Conservation (phyloP, 2,797 vertebrate species). For the Botia kubotai region DNA sequence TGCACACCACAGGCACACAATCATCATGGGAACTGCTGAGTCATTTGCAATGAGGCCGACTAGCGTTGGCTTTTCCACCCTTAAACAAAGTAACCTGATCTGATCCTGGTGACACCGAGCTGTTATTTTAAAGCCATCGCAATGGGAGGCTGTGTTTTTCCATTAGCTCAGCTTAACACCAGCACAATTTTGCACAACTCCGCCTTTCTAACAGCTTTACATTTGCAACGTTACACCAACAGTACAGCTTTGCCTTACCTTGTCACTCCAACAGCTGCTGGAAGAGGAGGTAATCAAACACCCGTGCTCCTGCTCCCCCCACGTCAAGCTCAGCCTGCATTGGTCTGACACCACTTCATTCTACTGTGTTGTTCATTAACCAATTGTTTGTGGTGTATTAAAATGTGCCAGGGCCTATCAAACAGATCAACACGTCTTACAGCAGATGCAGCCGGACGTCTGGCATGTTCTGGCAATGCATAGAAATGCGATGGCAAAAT, state of each 20-base stretch:
- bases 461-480: not conserved
- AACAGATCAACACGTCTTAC: not conserved
- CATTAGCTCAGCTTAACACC: slow-evolving; percentile 24
- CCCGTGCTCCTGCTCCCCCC: slow-evolving; percentile 13
- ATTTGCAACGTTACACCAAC: slow-evolving; percentile 41
- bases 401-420: not conserved
- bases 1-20: not conserved
- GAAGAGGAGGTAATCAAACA: slow-evolving; percentile 35
- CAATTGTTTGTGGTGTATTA: not conserved
- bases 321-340: slow-evolving; percentile 17
- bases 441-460: slow-evolving; percentile 5
- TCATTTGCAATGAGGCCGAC: slow-evolving; percentile 27
- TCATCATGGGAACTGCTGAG: slow-evolving; percentile 4
- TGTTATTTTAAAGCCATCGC: slow-evolving; percentile 29
- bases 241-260: slow-evolving; percentile 23
- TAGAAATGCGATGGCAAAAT: slow-evolving; percentile 1
- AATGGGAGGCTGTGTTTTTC: slow-evolving; percentile 26
- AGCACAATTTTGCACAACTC: slow-evolving; percentile 10
- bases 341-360: slow-evolving; percentile 6
- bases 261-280: slow-evolving; percentile 48
- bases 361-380: not conserved
- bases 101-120: not conserved
- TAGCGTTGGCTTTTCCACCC: not conserved
- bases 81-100: slow-evolving; percentile 16
- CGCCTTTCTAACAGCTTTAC: slow-evolving; percentile 39